Base-by-base conservation (phyloP, 2,113 vertebrate species). In the Chloroceryle aenea region DNA sequence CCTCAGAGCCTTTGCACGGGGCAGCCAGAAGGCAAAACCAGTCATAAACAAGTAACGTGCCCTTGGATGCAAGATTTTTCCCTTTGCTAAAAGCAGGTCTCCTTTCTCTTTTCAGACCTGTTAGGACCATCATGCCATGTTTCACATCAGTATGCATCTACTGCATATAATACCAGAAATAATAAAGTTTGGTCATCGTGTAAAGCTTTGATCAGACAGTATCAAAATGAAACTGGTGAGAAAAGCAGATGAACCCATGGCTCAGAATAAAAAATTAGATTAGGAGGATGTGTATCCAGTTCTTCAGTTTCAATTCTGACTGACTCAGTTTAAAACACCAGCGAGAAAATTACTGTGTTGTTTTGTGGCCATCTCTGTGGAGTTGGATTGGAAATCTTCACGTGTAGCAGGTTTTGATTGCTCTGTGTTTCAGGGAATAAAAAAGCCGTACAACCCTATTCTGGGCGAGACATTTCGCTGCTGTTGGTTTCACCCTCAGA, bases 361-460 rank as follows among this genome's bases (percentile, higher is more conserved):
- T 23, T 94, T 85, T 83, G 19, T 92, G 76, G 61, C 55, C 21
- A 8, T 34, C 26, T 64, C 48, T 90, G 48, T 90, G 30, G 50
- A 52, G 61, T 0, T 81, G 64, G 21, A 32, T 67, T 63, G 48
- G 52, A 80, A 55, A n/a, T 92, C 50, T 96, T 87, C 77, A 61
- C 67, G 85, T 84, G 29, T 66, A 95, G 53, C 82, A 88, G 82
- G 15, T 71, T 90, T 90, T 80, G 67, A 29, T 91, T 77, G 11
- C 58, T 69, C 29, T 79, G 14, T 77, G 68, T 93, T 85, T 61
- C 97, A 99, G 99, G 99, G 99, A 72, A 98, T 99, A 95, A 99
- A 99, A 97, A 99, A 99, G 97, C 99, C 99, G 87, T 99, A 99
- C 97, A 99, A 99, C 96, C 99, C 99, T 34, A 98, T 99, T 91